Evolutionary conservation across 2,113 vertebrate genomes (phyloP).

Genomic region (Channa argus): DNA sequence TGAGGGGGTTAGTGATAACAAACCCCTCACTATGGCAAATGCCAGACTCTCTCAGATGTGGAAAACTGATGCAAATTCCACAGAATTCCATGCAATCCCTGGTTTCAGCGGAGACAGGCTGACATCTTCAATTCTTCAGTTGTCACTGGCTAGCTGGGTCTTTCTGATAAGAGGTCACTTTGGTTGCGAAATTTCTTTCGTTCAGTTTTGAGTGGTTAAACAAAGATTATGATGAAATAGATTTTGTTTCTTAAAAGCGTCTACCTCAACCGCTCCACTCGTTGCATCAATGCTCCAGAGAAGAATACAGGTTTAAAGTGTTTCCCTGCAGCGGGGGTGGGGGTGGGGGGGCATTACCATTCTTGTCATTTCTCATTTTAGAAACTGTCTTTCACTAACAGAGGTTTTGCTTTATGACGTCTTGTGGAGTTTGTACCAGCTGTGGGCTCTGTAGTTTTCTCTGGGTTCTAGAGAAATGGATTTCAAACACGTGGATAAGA

Average conservation of each 20-base stretch:
- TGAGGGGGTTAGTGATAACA: slow-evolving; percentile 70
- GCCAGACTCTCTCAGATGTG: slow-evolving; percentile 65
- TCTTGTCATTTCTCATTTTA: slow-evolving; percentile 62
- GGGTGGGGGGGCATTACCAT: neutral
- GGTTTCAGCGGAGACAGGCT: slow-evolving; percentile 48
- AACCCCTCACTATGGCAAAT: slow-evolving; percentile 66
- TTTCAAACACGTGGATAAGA: slow-evolving; percentile 54
- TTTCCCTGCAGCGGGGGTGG: slow-evolving; percentile 18
- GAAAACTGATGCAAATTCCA: slow-evolving; percentile 65
- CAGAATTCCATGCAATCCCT: slow-evolving; percentile 56
- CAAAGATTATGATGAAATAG: slow-evolving; percentile 9
- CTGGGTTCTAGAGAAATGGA: slow-evolving; percentile 38
- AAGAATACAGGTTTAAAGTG: slow-evolving; percentile 39
- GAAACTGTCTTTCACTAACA: slow-evolving; percentile 50
- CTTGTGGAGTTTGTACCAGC: slow-evolving; percentile 37
- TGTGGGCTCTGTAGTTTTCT: slow-evolving; percentile 38
- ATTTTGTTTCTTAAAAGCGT: slow-evolving; percentile 30
- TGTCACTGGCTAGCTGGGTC: slow-evolving; percentile 41
- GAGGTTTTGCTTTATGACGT: slow-evolving; percentile 43
- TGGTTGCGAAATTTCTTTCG: slow-evolving; percentile 47
- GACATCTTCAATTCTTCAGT: slow-evolving; percentile 56
- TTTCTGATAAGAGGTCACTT: slow-evolving; percentile 54
- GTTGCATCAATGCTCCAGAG: slow-evolving; percentile 2
- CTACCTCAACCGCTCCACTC: slow-evolving; percentile 8
- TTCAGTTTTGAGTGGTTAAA: slow-evolving; percentile 39